A percentile compares a stretch with the other conserved stretches of the same genome.
phyloP scores from a whole-genome alignment of 2,113 vertebrate species.

The Rhagologus leucostigma region DNA sequence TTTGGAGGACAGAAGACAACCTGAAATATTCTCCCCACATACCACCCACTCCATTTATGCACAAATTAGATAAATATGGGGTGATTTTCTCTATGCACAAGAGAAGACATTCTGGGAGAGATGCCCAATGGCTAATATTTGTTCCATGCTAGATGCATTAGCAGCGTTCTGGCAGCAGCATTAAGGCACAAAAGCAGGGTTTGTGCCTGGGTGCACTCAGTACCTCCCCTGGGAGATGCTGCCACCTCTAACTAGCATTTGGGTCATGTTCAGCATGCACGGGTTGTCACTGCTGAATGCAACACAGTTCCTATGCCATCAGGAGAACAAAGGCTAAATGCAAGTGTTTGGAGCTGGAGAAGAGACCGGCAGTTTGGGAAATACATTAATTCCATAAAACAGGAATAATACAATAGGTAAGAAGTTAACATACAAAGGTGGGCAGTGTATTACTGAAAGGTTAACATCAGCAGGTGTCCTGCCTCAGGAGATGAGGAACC shows the following conservation, averaged over 20 bases:
- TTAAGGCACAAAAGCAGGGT: neutral
- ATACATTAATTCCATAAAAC: neutral
- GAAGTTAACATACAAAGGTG: neutral
- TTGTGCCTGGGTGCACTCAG: slow-evolving; percentile 39
- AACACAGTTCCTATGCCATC: neutral
- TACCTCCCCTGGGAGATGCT: neutral
- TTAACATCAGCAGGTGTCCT: neutral
- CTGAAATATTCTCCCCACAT: neutral
- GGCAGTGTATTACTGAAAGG: neutral
- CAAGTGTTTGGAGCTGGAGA: neutral
- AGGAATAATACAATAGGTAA: neutral
- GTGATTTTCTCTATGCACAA: neutral
- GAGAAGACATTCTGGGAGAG: neutral
- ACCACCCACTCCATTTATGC: neutral
- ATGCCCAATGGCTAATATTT: neutral
- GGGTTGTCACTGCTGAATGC: neutral
- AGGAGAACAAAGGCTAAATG: neutral
- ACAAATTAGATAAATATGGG: neutral
- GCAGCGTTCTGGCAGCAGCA: neutral
- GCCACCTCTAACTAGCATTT: slow-evolving; percentile 14
- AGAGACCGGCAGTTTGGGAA: neutral
- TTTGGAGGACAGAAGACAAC: neutral
- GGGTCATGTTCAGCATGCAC: neutral
- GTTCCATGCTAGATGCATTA: neutral
- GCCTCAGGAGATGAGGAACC: neutral